phyloP scores from a whole-genome alignment of 1,140 invertebrate genomes.

The Calycopis cecrops region DNA sequence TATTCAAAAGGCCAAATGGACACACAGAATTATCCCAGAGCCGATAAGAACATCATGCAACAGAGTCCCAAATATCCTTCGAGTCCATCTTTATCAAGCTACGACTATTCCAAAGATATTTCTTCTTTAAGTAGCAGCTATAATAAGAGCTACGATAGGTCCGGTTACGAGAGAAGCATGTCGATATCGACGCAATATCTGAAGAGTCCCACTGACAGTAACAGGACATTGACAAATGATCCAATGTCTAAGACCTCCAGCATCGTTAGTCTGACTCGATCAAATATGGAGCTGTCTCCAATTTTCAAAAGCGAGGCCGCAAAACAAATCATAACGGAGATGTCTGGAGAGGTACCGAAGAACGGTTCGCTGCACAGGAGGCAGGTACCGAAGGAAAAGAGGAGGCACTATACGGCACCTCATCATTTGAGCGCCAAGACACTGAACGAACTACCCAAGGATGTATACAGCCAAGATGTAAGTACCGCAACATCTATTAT shows the following conservation, averaged over 20 bases:
- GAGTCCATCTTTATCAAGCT: slow-evolving; percentile 64
- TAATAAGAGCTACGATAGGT: slow-evolving; percentile 54
- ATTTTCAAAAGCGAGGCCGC: slow-evolving; percentile 91
- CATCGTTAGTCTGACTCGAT: slow-evolving; percentile 56
- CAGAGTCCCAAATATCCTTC: slow-evolving; percentile 64
- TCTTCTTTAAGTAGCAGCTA: slow-evolving; percentile 62
- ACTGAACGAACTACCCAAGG: slow-evolving; percentile 75
- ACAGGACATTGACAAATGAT: slow-evolving; percentile 62
- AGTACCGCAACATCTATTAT: slow-evolving; percentile 28
- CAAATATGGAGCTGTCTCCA: slow-evolving; percentile 73
- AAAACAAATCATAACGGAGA: slow-evolving; percentile 88
- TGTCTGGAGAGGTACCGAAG: slow-evolving; percentile 77
- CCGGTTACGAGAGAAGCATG: slow-evolving; percentile 49
- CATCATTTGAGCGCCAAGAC: slow-evolving; percentile 78
- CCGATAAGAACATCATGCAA: slow-evolving; percentile 55
- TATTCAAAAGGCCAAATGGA: slow-evolving; percentile 43
- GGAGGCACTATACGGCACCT: slow-evolving; percentile 92
- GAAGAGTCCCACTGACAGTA: slow-evolving; percentile 63
- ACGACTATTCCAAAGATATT: slow-evolving; percentile 59
- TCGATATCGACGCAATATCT: slow-evolving; percentile 60
- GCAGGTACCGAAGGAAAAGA: slow-evolving; percentile 85
- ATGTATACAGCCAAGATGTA: slow-evolving; percentile 76
- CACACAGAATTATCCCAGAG: slow-evolving; percentile 39
- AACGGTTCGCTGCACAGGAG: slow-evolving; percentile 75
- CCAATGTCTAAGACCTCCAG: slow-evolving; percentile 64